Evolutionary conservation across 2,797 vertebrate genomes (phyloP), one percentile per base, ranked within the genome.

Genomic region (Chiroxiphia lanceolata): DNA sequence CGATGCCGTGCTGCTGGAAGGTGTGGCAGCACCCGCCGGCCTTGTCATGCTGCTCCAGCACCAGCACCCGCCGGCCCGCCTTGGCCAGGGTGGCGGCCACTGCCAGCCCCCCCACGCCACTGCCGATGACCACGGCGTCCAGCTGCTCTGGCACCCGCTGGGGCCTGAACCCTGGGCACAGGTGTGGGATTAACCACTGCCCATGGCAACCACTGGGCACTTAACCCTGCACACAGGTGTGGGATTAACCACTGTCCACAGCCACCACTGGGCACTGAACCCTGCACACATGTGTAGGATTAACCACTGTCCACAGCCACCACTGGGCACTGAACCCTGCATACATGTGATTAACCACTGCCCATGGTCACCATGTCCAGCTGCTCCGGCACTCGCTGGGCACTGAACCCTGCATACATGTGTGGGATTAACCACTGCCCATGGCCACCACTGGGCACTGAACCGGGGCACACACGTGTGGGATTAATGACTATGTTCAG

Each of bases 11-110:
- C 94, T 99, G 94, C 4, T 98, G 97, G 93, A 99, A 99, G 2
- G 99, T 99, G 95, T 99, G 99, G 91, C 99, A 99, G 95, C 98
- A 99, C 77, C 99, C 99, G 4, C 99, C 99, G 0, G 99, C 98
- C 72, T 98, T 98, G 81, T 97, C 97, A 3, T 99, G 99, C 81
- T 99, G 99, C 94, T 99, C 99, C 97, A 99, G 97, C 61, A 99
- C 99, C 95, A 99, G 97, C 50, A 99, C 99, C 83, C 98, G 97
- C 95, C 98, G 99, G 48, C 99, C 99, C 27, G 97, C 98, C 96
- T 98, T 99, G 64, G 99, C 98, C 59, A 99, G 97, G 34, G 99
- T 83, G 11, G 98, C 98, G 0, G 98, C 99, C 1, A 98, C 94
- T 0, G 98, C 98, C 15, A 99, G 98, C 1, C 99, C 99, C 27